Conservation (phyloP, 2,888 invertebrate genomes). For the Oegoconia quadripuncta region DNA sequence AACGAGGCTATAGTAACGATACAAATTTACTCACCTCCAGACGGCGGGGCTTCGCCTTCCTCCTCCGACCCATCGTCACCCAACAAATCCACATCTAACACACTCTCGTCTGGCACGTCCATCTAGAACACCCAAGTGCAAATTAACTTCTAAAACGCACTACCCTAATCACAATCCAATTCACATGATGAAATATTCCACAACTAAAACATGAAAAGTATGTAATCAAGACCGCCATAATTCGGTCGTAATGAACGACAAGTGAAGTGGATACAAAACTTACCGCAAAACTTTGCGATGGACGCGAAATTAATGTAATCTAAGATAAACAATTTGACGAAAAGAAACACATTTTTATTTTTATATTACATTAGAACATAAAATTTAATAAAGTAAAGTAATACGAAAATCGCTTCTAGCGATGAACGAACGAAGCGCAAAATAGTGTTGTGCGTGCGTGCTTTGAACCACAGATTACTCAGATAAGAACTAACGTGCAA, state of each 20-base stretch:
- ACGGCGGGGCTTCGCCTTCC: slow-evolving; percentile 82
- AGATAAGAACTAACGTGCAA: too few species aligned
- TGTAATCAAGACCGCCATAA: slow-evolving; percentile 73
- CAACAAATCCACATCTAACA: slow-evolving; percentile 84
- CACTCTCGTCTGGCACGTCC: slow-evolving; percentile 72
- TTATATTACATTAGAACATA: slow-evolving; percentile 49
- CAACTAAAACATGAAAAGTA: slow-evolving; percentile 39
- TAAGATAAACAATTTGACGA: slow-evolving; percentile 45
- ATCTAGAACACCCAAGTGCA: slow-evolving; percentile 49
- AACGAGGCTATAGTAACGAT: not conserved
- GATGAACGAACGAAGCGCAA: slow-evolving; percentile 48
- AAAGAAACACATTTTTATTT: slow-evolving; percentile 55
- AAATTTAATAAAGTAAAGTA: slow-evolving; percentile 51
- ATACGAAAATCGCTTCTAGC: slow-evolving; percentile 49
- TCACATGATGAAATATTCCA: slow-evolving; percentile 45
- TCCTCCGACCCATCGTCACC: slow-evolving; percentile 87
- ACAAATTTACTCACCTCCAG: slow-evolving; percentile 67
- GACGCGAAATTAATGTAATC: slow-evolving; percentile 51
- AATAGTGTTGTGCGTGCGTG: slow-evolving; percentile 39
- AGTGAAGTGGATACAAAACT: slow-evolving; percentile 66
- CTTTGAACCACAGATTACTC: too few species aligned
- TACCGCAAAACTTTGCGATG: slow-evolving; percentile 70
- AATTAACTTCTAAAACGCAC: slow-evolving; percentile 15
- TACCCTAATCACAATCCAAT: slow-evolving; percentile 18
- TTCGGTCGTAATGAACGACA: slow-evolving; percentile 78